Evolutionary conservation across 2,113 vertebrate species (phyloP).

Genomic region (Rhinolophus ferrumequinum): DNA sequence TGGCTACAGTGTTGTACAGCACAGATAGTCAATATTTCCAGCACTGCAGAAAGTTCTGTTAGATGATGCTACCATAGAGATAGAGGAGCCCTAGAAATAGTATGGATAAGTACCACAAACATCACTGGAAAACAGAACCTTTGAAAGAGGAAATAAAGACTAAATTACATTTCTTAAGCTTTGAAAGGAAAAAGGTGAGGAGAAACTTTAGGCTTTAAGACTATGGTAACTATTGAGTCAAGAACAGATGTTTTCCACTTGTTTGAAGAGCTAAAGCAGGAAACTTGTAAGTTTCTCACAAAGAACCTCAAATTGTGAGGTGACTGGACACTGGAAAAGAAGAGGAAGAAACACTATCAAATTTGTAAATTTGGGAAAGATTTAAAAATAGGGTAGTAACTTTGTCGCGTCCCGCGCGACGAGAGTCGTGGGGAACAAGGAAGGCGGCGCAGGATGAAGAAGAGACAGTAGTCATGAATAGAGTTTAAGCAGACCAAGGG

Average conservation of each 20-base stretch:
- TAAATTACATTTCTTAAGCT: background rate
- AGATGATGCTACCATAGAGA: background rate
- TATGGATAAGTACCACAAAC: background rate
- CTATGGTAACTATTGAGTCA: background rate
- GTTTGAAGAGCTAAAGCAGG: background rate
- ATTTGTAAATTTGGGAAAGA: conserved; percentile 19
- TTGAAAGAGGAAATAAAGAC: background rate
- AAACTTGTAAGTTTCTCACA: background rate
- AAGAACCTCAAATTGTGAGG: background rate
- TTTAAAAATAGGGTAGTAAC: conserved; percentile 11
- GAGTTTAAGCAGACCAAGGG: too few relatives aligned
- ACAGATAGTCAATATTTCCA: background rate
- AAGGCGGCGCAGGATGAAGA: too few relatives aligned
- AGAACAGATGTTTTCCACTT: conserved; percentile 1
- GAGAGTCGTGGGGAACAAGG: too few relatives aligned
- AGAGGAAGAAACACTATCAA: conserved; percentile 9
- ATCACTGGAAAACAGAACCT: background rate
- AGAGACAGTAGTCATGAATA: too few relatives aligned
- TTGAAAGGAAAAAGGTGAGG: background rate
- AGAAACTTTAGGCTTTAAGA: conserved; percentile 7
- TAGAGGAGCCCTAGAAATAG: background rate
- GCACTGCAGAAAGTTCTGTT: background rate
- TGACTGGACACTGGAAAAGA: background rate
- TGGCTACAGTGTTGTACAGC: background rate
- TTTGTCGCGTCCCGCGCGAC: too few relatives aligned